Evolutionary conservation across 2,797 vertebrate genomes (phyloP).

Genomic region (Scomberomorus guttatus): DNA sequence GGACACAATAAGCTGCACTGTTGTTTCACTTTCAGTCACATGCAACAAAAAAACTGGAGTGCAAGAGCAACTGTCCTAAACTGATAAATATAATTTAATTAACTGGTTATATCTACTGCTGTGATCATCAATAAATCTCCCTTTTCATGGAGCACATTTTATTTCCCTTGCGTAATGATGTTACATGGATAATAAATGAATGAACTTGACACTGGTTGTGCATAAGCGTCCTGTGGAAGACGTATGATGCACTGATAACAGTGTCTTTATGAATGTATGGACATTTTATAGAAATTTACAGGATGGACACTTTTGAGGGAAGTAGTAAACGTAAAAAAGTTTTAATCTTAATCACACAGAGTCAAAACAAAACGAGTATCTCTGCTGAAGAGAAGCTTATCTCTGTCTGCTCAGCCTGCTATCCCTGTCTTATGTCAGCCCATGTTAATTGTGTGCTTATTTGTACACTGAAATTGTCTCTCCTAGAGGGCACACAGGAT

Average conservation of each 20-base stretch:
- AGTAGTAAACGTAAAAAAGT: too few species aligned
- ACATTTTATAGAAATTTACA: background rate
- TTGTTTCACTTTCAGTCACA: slow-evolving; percentile 76
- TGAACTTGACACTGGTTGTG: background rate
- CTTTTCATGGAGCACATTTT: background rate
- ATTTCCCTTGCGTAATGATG: background rate
- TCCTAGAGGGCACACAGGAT: slow-evolving; percentile 19
- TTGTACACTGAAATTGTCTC: background rate
- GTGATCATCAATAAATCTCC: background rate
- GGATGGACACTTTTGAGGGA: background rate
- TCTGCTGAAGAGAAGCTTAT: slow-evolving; percentile 29
- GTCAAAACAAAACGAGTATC: background rate
- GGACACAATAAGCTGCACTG: slow-evolving; percentile 76
- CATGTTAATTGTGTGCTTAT: slow-evolving; percentile 8
- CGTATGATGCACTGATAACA: background rate
- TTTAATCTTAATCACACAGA: background rate
- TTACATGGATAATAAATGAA: background rate
- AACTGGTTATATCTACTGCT: background rate
- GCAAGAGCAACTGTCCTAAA: slow-evolving; percentile 26
- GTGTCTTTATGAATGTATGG: slow-evolving; percentile 6
- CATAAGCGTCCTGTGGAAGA: background rate
- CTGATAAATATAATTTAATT: slow-evolving; percentile 8
- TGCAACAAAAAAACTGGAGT: slow-evolving; percentile 55
- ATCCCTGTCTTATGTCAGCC: background rate
- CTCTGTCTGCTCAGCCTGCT: background rate